A percentile compares a stretch with the other conserved stretches of the same genome.
Conservation (phyloP, 2,797 vertebrate genomes). For the Enteromius anoplus region DNA sequence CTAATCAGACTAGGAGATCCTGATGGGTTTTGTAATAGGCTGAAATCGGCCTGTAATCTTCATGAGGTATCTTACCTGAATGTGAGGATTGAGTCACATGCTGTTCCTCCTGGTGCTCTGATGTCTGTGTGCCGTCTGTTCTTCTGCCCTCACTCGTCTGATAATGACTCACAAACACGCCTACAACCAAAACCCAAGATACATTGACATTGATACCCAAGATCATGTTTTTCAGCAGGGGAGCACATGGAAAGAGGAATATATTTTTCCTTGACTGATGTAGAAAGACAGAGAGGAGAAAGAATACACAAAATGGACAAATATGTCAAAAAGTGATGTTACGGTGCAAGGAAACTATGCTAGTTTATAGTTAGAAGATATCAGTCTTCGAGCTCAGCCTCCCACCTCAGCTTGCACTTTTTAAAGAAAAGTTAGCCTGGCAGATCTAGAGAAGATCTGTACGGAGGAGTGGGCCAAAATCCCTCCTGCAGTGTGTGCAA, state of each 20-base stretch:
- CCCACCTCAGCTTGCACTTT: background rate
- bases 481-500: too few species aligned
- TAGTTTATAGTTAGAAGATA: background rate
- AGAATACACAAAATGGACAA: conserved; percentile 16
- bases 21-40: conserved; percentile 4
- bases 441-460: too few species aligned
- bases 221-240: conserved; percentile 12
- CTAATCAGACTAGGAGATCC: background rate
- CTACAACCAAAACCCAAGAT: conserved; percentile 34
- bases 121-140: conserved; percentile 36
- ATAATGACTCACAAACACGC: conserved; percentile 48
- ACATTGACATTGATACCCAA: background rate
- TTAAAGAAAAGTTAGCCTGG: background rate
- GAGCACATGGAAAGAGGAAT: conserved; percentile 18
- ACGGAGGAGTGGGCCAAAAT: too few species aligned
- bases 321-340: conserved; percentile 8
- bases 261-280: conserved; percentile 33
- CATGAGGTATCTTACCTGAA: conserved; percentile 15
- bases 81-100: conserved; percentile 25
- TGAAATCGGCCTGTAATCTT: conserved; percentile 1
- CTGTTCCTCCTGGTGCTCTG: conserved; percentile 31
- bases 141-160: conserved; percentile 24
- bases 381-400: background rate
- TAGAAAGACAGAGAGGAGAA: conserved; percentile 21
- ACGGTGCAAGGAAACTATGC: background rate